phyloP scores from a whole-genome alignment of 2,888 invertebrate genomes.

The Drosophila nr. perissopoda region DNA sequence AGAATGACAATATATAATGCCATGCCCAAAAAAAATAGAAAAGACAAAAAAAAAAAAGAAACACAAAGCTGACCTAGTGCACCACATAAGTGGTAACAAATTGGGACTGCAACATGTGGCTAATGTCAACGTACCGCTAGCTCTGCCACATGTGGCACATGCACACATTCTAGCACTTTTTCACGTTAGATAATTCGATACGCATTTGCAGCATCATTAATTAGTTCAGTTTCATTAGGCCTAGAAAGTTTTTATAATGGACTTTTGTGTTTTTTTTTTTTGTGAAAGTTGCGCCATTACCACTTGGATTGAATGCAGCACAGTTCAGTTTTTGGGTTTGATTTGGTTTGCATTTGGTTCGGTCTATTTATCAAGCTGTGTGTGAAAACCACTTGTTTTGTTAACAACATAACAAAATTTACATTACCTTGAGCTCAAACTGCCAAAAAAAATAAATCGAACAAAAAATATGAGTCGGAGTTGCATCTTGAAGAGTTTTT shows the following conservation, averaged over 20 bases:
- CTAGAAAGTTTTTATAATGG: conserved; percentile 59
- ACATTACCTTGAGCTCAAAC: conserved; percentile 79
- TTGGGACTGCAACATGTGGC: conserved; percentile 31
- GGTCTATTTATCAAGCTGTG: conserved; percentile 40
- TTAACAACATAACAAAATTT: conserved; percentile 49
- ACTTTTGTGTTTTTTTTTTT: conserved; percentile 16
- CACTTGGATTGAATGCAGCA: conserved; percentile 31
- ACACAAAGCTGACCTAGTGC: conserved; percentile 54
- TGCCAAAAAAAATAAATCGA: conserved; percentile 58
- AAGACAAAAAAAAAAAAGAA: conserved; percentile 5
- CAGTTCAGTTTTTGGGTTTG: conserved; percentile 17
- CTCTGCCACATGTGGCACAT: conserved; percentile 33
- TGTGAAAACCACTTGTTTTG: conserved; percentile 67
- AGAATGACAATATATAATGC: conserved; percentile 36
- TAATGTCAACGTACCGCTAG: conserved; percentile 2
- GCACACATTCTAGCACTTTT: conserved; percentile 56
- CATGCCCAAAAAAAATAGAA: conserved; percentile 53
- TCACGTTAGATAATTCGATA: conserved; percentile 58
- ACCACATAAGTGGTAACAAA: conserved; percentile 13
- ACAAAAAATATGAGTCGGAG: conserved; percentile 20
- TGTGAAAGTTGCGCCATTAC: conserved; percentile 62
- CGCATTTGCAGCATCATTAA: conserved; percentile 75
- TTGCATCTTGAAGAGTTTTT: conserved; percentile 40
- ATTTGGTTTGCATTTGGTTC: conserved; percentile 14
- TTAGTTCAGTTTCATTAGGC: conserved; percentile 61